Conservation (phyloP, 2,113 vertebrate species). For the Falco punctatus region DNA sequence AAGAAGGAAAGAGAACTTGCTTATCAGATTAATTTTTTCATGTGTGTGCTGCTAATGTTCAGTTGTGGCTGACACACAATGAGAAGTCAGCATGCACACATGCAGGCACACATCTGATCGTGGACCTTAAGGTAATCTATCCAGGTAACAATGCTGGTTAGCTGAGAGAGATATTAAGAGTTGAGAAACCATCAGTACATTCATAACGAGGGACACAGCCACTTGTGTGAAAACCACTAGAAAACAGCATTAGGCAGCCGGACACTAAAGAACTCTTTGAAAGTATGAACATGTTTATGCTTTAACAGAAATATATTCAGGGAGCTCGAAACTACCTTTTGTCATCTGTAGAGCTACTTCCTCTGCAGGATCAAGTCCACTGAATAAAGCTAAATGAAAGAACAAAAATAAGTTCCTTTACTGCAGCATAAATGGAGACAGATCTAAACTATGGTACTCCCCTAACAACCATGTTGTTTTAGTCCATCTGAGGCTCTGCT, state of each 20-base stretch:
- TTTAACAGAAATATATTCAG: background rate
- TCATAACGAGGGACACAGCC: background rate
- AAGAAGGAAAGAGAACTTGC: background rate
- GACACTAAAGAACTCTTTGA: background rate
- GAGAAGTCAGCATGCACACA: background rate
- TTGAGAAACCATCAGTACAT: background rate
- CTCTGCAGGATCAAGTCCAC: background rate
- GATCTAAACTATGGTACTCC: accelerated
- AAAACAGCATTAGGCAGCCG: background rate
- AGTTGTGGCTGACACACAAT: background rate
- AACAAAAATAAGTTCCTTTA: background rate
- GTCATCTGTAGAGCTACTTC: background rate
- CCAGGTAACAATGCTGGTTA: background rate
- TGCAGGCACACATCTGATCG: background rate
- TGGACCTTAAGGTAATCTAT: background rate
- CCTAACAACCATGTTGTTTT: background rate
- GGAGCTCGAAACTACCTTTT: background rate
- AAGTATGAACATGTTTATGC: background rate
- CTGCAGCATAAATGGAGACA: background rate
- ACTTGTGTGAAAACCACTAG: background rate
- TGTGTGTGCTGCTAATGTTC: accelerated
- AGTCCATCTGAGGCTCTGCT: background rate
- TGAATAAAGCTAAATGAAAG: background rate
- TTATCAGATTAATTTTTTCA: background rate
- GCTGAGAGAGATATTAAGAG: background rate